Base-by-base conservation (phyloP, 2,113 vertebrate species). In the Pseudopipra pipra region DNA sequence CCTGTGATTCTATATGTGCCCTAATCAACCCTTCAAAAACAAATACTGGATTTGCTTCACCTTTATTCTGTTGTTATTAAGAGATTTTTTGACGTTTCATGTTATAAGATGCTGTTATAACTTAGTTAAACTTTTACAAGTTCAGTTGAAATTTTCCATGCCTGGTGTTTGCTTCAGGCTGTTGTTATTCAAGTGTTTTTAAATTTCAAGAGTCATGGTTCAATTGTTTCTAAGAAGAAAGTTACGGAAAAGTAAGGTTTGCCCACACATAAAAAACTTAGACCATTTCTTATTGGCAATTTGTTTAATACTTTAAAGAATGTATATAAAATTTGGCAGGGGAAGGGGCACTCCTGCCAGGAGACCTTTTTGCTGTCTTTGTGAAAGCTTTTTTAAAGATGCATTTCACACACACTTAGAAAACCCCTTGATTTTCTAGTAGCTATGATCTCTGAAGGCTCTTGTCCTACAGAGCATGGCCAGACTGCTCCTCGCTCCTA, bases 131-230 rank as follows among this genome's bases (percentile, higher is more conserved):
- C 18, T 84, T 96, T 74, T 84, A 88, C 59, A 93, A 85, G 44
- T 81, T 90, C 56, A 47, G 52, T 6, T 89, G 59, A 88, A 94
- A 85, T 89, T 95, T 95, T 95, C 93, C 89, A 63, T 87, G 77
- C 25, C 72, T 71, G 31, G 3, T 92, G 39, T 78, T 95, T 75
- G 56, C 85, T 92, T 73, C 90, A 92, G 93, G 27, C 86, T 44
- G 47, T 71, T 90, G 47, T 78, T 91, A 78, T 81, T 78, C 68
- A 81, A 75, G 8, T 61, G 52, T 52, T 96, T 93, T 92, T 67
- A 75, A 87, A 90, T 87, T 93, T 91, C 68, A 75, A 85, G 83
- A 71, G 61, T 95, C 86, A 93, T 41, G 68, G 70, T 93, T 94
- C 71, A 90, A 85, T 90, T 91, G 44, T 70, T 92, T 93, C 68